phyloP scores from a whole-genome alignment of 2,113 vertebrate genomes.

The Rhinolophus ferrumequinum region DNA sequence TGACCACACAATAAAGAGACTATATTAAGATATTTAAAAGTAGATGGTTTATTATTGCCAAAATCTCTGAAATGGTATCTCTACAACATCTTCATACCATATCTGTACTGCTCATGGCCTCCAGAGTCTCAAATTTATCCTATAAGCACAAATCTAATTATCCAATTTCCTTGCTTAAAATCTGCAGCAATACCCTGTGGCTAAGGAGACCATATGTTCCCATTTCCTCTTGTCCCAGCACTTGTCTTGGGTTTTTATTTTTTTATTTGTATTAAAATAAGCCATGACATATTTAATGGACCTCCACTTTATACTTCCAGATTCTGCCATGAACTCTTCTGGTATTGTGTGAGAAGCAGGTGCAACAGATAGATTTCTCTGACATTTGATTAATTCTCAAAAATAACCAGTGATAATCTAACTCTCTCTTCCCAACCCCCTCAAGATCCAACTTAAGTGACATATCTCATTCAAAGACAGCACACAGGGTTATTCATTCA shows the following conservation, averaged over 20 bases:
- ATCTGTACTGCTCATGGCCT: not conserved
- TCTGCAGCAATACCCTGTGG: not conserved
- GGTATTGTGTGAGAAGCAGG: not conserved
- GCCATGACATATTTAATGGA: not conserved
- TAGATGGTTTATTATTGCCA: not conserved
- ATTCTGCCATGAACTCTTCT: not conserved
- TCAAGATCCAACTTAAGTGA: not conserved
- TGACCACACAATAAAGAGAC: not conserved
- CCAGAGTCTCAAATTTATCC: not conserved
- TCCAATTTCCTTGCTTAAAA: not conserved
- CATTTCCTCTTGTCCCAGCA: not conserved
- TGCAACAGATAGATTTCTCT: not conserved
- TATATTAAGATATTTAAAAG: not conserved
- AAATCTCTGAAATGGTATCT: not conserved
- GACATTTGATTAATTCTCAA: conserved; percentile 28
- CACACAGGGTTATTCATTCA: not conserved
- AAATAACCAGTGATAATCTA: not conserved
- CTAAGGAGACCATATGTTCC: not conserved
- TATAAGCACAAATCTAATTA: not conserved
- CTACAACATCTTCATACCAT: not conserved
- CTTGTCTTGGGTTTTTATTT: not conserved
- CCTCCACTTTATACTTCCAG: not conserved
- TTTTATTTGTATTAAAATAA: conserved; percentile 24
- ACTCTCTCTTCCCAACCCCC: not conserved
- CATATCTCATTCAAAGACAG: not conserved